Conservation (phyloP, 1,140 invertebrate species). For the Steinernema feltiae region DNA sequence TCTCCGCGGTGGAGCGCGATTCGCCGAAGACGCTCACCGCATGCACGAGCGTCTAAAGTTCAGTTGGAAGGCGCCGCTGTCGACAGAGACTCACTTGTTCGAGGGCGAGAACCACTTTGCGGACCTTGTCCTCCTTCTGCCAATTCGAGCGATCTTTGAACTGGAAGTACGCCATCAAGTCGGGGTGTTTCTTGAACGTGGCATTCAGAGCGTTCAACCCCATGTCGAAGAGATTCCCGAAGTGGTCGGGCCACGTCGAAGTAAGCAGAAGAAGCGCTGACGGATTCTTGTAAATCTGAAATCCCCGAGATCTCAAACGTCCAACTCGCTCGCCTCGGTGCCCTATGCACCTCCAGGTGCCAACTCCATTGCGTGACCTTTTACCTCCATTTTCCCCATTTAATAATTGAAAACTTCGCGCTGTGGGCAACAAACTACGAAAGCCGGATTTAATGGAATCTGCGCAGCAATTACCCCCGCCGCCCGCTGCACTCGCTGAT, state of each 20-base stretch:
- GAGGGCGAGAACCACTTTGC: slow-evolving; percentile 1
- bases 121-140: slow-evolving; percentile 4
- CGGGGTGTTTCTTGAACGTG: neutral
- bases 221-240: neutral
- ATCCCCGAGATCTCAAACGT: neutral
- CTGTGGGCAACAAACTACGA: neutral
- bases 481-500: neutral
- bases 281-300: neutral
- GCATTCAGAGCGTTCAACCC: neutral
- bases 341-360: neutral
- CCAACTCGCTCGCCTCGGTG: too few species aligned
- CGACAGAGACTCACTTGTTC: neutral
- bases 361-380: too few species aligned
- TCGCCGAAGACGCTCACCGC: slow-evolving; percentile 1
- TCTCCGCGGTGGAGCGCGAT: neutral
- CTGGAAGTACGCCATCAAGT: neutral
- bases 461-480: neutral
- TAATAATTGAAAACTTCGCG: neutral
- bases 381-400: too few species aligned
- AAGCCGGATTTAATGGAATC: neutral
- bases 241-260: neutral
- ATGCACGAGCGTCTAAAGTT: neutral
- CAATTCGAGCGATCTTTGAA: neutral
- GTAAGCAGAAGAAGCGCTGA: neutral
- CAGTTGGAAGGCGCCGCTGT: neutral